Base-by-base conservation (phyloP, 2,113 vertebrate genomes). In the Gorilla gorilla region DNA sequence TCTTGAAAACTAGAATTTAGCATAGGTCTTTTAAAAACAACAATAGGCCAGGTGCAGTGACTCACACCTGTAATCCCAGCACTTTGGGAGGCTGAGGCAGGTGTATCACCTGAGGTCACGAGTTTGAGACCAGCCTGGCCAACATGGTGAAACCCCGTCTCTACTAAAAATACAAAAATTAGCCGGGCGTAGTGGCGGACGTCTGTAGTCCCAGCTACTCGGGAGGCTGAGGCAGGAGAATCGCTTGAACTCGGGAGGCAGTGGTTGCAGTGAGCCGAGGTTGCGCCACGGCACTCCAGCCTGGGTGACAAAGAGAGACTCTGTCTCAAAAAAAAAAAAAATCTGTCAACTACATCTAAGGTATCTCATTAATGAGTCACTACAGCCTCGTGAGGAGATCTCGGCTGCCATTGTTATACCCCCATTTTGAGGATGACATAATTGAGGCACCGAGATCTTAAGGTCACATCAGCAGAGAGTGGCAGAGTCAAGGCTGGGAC, bases 111-210 rank as follows among this genome's bases (percentile, higher is more conserved):
- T 61, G 59, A 61, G 59, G 2, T 25, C 59, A 11, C 8, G 59
- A 25, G 59, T 61, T 61, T 3, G 3, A 61, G 59, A 61, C 23
- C 23, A 61, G 59, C 59, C 6, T 25, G 23, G 59, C 22, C 59
- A 61, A 61, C 59, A 9, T 8, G 2, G 59, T 23, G 59, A 61
- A 25, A 25, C 59, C 59, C 3, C 23, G 0, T 27, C 59, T 61
- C 20, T 61, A 61, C 59, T 23, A 61, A 61, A 61, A 61, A 27
- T 61, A 23, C 9, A 61, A 61, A 61, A 61, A 61, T 55, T 61
- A 61, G 59, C 59, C 0, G 3, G 59, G 23, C 23, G 0, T 3
- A 18, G 59, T 61, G 9, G 22, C 23, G 0, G 6, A 7, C 22
- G 1, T 22, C 57, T 59, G 22, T 59, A 23, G 7, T 61, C 23